These are phyloP conservation scores for Cacatua alba DNA, from an alignment of 2,113 vertebrate genomes.

Conservation along the genomic window DNA sequence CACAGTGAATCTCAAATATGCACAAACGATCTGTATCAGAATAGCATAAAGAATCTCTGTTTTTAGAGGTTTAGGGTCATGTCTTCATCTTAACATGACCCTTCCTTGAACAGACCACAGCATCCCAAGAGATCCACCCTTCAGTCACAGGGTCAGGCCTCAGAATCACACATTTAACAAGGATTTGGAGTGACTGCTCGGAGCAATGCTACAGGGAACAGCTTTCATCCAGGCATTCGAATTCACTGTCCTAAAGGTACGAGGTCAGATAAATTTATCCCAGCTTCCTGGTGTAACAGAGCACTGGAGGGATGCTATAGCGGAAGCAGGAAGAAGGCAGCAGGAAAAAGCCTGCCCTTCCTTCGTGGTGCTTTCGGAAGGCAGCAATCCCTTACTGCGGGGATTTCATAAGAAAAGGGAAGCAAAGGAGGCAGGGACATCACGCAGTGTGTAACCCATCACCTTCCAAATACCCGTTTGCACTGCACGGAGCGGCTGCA, in stretches of 20 bases:
- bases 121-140: not conserved
- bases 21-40: not conserved
- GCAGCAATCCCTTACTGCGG: not conserved
- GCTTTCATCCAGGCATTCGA: accelerated
- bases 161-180: not conserved
- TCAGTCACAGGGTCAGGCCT: not conserved
- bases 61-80: not conserved
- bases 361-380: not conserved
- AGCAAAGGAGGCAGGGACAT: accelerated
- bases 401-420: accelerated
- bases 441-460: accelerated
- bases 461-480: accelerated
- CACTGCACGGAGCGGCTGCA: accelerated
- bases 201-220: not conserved
- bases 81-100: not conserved
- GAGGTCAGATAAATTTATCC: too few species aligned
- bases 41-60: not conserved
- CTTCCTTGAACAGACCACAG: not conserved
- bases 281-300: accelerated
- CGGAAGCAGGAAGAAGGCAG: not conserved
- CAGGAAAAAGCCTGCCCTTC: not conserved
- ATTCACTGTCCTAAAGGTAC: accelerated
- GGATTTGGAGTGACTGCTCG: accelerated
- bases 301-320: accelerated
- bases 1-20: not conserved